Base-by-base conservation (phyloP, 2,797 vertebrate genomes). In the Bradypus variegatus region DNA sequence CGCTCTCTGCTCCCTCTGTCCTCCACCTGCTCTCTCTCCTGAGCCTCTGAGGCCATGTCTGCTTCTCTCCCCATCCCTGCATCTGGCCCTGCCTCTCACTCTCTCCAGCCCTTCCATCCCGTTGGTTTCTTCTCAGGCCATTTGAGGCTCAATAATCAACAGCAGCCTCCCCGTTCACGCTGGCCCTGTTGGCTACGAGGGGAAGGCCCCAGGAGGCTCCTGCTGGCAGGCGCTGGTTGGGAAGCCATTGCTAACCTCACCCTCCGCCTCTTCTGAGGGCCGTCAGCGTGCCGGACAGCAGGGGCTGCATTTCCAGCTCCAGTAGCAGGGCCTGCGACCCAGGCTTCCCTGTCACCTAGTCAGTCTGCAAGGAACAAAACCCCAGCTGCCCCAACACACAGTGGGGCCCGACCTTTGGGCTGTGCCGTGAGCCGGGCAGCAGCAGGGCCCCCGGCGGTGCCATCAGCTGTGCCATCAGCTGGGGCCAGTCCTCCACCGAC, bases 261-360 rank as follows among this genome's bases (percentile, higher is more conserved):
- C 62, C 73, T 8, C 38, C 2, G 16, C 33, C 15, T 2, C 45
- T 67, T 3, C 27, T 31, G 73, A 29, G 0, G 31, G n/a, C 36
- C 8, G 45, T 27, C 16, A 19, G 36, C 25, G 10, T 33, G 84
- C 48, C 62, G 29, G 3, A 7, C 29, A 1, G 6, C 64, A 23
- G 29, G 50, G 8, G 7, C 29, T 0, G 0, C n/a, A 33, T n/a
- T 3, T 25, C 78, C 13, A 6, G 4, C 41, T 33, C 21, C 62
- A 14, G 31, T 8, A 75, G 72, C 45, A 25, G 41, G 77, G 33
- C 77, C 65, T 27, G 7, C 6, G 64, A 25, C 55, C 29, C 14
- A 21, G 84, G 50, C 53, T 23, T 41, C 5, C 78, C 79, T 33
- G 2, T 78, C 9, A 29, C 16, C 16, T 21, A 25, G 65, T 13